Evolutionary conservation across 2,113 vertebrate genomes (phyloP).

Genomic region (Tretioscincus oriximinensis): DNA sequence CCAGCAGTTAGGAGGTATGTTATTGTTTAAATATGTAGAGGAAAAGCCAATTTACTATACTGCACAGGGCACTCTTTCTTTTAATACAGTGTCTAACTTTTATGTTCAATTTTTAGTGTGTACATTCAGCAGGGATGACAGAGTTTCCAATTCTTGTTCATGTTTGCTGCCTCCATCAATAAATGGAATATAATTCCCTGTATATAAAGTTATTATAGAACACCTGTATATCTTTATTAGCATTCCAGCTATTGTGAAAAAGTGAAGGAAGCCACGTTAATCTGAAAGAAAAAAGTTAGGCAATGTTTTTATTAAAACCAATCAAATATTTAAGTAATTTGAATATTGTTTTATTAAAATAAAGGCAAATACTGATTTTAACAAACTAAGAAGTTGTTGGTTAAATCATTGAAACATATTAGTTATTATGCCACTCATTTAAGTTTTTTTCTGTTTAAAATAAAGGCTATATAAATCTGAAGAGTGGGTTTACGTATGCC

Average conservation of each 20-base stretch:
- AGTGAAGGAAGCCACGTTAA: background rate
- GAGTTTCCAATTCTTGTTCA: too few species aligned
- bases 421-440: background rate
- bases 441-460: slow-evolving; percentile 2
- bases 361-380: background rate
- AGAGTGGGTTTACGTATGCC: slow-evolving; percentile 31
- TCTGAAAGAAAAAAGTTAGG: background rate
- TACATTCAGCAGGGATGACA: too few species aligned
- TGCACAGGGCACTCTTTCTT: too few species aligned
- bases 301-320: background rate
- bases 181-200: too few species aligned
- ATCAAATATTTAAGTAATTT: background rate
- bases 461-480: background rate
- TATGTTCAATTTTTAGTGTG: too few species aligned
- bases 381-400: background rate
- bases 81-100: too few species aligned
- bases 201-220: background rate
- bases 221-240: background rate
- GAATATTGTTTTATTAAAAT: background rate
- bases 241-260: background rate
- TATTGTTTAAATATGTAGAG: too few species aligned
- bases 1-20: too few species aligned
- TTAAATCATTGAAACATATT: background rate
- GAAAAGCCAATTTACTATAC: too few species aligned
- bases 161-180: too few species aligned